phyloP scores from a whole-genome alignment of 2,113 vertebrate genomes.

The Cichladusa arquata region DNA sequence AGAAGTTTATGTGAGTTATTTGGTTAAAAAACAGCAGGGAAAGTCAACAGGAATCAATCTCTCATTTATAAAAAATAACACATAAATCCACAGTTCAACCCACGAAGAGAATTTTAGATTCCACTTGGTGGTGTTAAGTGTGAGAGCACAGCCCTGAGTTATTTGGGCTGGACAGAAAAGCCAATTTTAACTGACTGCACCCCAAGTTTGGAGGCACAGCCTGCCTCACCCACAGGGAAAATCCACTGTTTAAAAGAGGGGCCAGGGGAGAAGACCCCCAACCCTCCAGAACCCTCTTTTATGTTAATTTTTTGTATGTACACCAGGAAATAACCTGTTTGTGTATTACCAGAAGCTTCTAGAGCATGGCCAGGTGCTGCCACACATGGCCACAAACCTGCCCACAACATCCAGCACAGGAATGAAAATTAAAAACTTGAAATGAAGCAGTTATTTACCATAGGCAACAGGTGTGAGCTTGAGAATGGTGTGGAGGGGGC shows the following conservation, averaged over 20 bases:
- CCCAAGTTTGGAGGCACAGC: background rate
- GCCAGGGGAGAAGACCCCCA: background rate
- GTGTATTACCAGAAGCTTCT: background rate
- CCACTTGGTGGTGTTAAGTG: background rate
- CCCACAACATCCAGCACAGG: rapidly evolving
- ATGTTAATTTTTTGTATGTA: rapidly evolving
- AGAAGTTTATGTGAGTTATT: background rate
- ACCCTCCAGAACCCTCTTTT: background rate
- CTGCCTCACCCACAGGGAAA: background rate
- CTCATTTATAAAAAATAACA: background rate
- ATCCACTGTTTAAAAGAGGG: background rate
- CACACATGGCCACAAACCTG: rapidly evolving
- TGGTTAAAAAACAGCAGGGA: too few species aligned
- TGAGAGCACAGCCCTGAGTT: background rate
- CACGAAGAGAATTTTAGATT: background rate
- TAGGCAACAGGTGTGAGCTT: constrained; percentile 95
- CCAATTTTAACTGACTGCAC: background rate
- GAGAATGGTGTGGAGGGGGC: constrained; percentile 92
- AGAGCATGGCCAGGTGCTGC: background rate
- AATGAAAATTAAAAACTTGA: rapidly evolving
- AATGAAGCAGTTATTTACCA: constrained; percentile 70
- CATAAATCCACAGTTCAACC: background rate
- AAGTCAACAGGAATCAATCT: background rate
- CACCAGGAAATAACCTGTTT: background rate
- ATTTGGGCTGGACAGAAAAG: background rate